Evolutionary conservation across 2,797 vertebrate genomes (phyloP).

Genomic region (Falco columbarius): DNA sequence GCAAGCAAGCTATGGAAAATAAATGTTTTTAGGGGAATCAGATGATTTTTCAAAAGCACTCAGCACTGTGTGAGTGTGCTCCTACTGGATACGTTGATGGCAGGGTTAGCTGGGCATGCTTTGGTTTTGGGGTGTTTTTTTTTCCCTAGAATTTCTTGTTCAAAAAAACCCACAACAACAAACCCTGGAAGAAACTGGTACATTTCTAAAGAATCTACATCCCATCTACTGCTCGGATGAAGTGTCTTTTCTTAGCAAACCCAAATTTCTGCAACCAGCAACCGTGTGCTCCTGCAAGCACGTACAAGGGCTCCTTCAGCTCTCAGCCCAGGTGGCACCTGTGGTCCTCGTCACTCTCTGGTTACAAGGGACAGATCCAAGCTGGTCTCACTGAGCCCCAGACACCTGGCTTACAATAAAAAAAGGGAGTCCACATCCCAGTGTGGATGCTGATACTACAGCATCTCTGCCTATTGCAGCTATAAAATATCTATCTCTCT

Average conservation of each 20-base stretch:
- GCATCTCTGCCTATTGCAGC: background rate
- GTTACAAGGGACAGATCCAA: background rate
- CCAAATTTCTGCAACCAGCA: background rate
- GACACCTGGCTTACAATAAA: background rate
- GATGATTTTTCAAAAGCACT: background rate
- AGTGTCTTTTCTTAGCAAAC: background rate
- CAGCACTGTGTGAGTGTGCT: accelerated
- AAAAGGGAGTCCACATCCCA: background rate
- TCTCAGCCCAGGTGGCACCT: background rate
- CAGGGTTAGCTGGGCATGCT: background rate
- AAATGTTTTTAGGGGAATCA: background rate
- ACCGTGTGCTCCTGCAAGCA: background rate
- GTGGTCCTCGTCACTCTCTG: background rate
- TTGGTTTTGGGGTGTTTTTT: background rate
- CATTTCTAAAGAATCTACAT: background rate
- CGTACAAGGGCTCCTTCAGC: background rate
- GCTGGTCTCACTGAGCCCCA: background rate
- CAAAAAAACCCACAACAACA: background rate
- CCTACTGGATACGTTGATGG: background rate
- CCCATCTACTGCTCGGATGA: background rate
- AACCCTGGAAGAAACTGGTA: background rate
- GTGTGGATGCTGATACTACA: background rate
- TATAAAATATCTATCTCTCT: background rate
- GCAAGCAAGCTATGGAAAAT: background rate
- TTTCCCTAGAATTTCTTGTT: background rate